These are phyloP conservation scores for Anas acuta DNA, from an alignment of 2,797 vertebrate genomes.

Conservation along the genomic window DNA sequence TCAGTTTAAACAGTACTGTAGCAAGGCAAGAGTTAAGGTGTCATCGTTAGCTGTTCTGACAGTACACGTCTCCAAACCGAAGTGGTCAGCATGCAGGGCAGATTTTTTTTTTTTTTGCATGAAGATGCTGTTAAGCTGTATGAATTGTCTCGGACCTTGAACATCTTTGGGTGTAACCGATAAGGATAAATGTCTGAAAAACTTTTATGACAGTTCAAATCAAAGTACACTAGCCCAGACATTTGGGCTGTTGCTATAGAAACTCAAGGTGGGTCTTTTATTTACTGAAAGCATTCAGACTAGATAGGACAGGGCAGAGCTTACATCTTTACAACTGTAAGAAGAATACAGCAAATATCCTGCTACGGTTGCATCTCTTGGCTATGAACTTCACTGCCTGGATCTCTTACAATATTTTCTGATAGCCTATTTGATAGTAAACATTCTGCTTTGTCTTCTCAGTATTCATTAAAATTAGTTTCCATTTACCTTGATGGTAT, in stretches of 20 bases:
- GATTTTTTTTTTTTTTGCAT: not conserved
- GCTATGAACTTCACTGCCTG: not conserved
- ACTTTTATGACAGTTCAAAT: not conserved
- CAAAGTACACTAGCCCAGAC: not conserved
- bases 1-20: not conserved
- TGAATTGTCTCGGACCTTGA: slow-evolving; percentile 21
- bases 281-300: not conserved
- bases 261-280: not conserved
- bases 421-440: not conserved
- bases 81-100: not conserved
- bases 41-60: not conserved
- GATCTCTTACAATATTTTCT: not conserved
- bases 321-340: not conserved
- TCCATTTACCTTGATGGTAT: not conserved
- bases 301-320: not conserved
- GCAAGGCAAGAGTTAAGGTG: not conserved
- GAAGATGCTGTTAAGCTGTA: not conserved
- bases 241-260: not conserved
- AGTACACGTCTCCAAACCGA: not conserved
- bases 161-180: slow-evolving; percentile 33
- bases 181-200: not conserved
- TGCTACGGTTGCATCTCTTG: not conserved
- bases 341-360: not conserved
- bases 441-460: not conserved
- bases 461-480: not conserved